These are phyloP conservation scores for Tetragnatha versicolor DNA, from an alignment of 1,140 invertebrate genomes.

Conservation along the genomic window DNA sequence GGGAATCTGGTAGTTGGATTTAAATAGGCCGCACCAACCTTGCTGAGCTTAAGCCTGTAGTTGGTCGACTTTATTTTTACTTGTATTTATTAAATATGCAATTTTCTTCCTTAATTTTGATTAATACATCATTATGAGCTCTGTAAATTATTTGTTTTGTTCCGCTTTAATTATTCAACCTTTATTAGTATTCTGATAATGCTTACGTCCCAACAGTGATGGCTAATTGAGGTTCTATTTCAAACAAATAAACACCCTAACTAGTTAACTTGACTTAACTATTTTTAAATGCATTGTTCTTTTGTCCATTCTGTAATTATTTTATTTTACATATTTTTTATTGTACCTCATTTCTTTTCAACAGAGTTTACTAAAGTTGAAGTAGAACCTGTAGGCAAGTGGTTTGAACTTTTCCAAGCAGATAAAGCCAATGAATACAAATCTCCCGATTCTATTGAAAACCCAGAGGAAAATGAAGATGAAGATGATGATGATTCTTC, in stretches of 20 bases:
- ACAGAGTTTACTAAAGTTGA: slow-evolving; percentile 55
- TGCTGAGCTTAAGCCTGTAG: too few relatives aligned
- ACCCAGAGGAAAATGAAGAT: slow-evolving; percentile 57
- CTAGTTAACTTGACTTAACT: background rate
- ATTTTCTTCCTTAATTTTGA: too few relatives aligned
- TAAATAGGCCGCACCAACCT: too few relatives aligned
- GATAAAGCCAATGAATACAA: slow-evolving; percentile 62
- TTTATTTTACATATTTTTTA: background rate
- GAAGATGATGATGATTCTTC: slow-evolving; percentile 57
- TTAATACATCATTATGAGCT: too few relatives aligned
- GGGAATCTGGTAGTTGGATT: too few relatives aligned
- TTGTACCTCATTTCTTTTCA: background rate
- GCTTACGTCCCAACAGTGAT: background rate
- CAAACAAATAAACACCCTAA: background rate
- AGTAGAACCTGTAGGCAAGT: slow-evolving; percentile 66
- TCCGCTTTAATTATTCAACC: background rate
- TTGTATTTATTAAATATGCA: too few relatives aligned
- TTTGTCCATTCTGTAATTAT: background rate
- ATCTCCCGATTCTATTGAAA: slow-evolving; percentile 58
- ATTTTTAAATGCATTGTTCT: background rate
- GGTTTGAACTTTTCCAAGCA: slow-evolving; percentile 64
- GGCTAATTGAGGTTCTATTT: background rate
- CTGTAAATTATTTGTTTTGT: background rate
- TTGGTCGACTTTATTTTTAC: too few relatives aligned
- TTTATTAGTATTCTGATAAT: background rate